A percentile compares a stretch with the other conserved stretches of the same genome.
These are phyloP conservation scores for Gobio occitaniae DNA, from an alignment of 2,797 vertebrate genomes.

Conservation along the genomic window DNA sequence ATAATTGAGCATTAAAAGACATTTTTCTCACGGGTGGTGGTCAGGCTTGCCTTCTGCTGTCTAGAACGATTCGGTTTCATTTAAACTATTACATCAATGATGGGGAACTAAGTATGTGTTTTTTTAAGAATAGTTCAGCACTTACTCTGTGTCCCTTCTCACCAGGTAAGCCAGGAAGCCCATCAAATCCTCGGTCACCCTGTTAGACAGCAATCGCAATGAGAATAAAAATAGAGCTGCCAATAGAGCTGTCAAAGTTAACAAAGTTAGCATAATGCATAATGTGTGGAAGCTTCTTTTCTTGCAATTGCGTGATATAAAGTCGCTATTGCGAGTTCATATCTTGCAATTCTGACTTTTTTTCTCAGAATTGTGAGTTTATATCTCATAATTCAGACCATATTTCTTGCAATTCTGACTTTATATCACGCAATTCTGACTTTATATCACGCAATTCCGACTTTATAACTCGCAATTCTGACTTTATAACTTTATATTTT, in stretches of 20 bases:
- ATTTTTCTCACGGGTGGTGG: conserved; percentile 18
- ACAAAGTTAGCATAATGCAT: background rate
- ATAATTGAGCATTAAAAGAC: conserved; percentile 2
- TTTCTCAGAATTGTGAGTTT: too few relatives aligned
- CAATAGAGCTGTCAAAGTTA: background rate
- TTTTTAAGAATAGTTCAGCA: conserved; percentile 28
- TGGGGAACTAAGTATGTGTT: background rate
- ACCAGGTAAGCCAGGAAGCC: conserved; percentile 83
- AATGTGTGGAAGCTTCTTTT: background rate
- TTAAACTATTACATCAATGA: background rate
- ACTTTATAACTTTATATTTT: too few relatives aligned
- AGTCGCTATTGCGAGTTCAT: too few relatives aligned
- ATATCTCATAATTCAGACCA: too few relatives aligned
- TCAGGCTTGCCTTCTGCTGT: conserved; percentile 1
- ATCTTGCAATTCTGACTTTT: too few relatives aligned
- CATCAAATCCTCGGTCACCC: conserved; percentile 84
- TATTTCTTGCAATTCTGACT: too few relatives aligned
- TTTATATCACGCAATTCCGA: too few relatives aligned
- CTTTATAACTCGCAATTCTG: too few relatives aligned
- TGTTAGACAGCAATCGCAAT: conserved; percentile 58
- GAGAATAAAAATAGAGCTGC: background rate
- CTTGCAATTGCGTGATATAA: too few relatives aligned
- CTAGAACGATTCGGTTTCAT: background rate
- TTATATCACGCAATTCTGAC: too few relatives aligned
- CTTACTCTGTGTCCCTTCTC: conserved; percentile 83